These are phyloP conservation scores for Sebastes minor DNA, from an alignment of 2,797 vertebrate species.

Conservation along the genomic window DNA sequence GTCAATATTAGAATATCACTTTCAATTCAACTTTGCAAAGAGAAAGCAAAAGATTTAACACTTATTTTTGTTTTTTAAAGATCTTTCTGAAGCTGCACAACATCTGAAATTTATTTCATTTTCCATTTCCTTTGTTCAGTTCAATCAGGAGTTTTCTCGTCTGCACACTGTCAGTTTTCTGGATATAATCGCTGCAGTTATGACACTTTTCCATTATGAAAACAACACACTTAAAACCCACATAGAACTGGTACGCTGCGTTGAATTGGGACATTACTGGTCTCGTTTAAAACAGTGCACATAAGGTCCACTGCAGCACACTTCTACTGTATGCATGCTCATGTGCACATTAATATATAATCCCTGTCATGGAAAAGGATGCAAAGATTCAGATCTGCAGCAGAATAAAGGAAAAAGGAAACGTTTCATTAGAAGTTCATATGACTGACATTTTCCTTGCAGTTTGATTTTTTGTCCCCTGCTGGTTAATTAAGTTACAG, in stretches of 20 bases:
- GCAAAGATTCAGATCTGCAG: not conserved
- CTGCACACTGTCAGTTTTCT: no score
- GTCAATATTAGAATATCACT: not conserved
- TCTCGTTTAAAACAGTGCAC: not conserved
- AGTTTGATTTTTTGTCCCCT: not conserved
- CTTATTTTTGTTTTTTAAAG: not conserved
- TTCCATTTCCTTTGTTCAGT: no score
- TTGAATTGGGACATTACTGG: not conserved
- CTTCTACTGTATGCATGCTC: not conserved
- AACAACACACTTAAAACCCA: not conserved
- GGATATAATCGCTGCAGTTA: not conserved
- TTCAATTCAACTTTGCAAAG: not conserved
- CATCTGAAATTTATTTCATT: not conserved
- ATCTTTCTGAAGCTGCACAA: not conserved
- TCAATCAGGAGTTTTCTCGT: no score
- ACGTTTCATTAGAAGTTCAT: not conserved
- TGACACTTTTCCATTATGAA: not conserved
- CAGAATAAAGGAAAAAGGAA: not conserved
- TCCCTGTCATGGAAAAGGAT: not conserved
- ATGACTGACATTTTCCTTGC: not conserved
- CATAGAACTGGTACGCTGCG: not conserved
- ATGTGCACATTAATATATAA: not conserved
- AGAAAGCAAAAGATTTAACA: not conserved
- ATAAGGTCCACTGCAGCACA: not conserved
- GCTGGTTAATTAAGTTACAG: slow-evolving; percentile 18